These are phyloP conservation scores for Chymomyza caudatula DNA, from an alignment of 2,888 invertebrate genomes.

Conservation along the genomic window DNA sequence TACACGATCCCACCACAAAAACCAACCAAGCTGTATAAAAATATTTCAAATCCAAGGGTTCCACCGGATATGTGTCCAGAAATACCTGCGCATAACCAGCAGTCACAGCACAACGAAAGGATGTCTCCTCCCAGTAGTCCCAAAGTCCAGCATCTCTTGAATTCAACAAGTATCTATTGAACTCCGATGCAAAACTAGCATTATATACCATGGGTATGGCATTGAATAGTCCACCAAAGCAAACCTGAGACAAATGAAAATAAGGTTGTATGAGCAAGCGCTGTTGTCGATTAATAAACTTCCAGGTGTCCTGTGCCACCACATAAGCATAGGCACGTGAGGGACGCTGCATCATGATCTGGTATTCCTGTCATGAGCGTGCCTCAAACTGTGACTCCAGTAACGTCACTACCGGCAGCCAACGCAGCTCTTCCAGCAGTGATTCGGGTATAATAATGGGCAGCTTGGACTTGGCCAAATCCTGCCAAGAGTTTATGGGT, in stretches of 20 bases:
- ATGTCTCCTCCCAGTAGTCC: constrained; percentile 68
- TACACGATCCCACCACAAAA: constrained; percentile 35
- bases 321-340: constrained; percentile 65
- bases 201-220: constrained; percentile 52
- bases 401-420: constrained; percentile 26
- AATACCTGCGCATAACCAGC: constrained; percentile 57
- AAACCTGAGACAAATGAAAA: constrained; percentile 69
- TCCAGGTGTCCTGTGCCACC: constrained; percentile 65
- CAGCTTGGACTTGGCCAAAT: constrained; percentile 54
- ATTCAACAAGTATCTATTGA: constrained; percentile 58
- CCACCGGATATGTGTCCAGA: constrained; percentile 65
- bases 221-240: constrained; percentile 62
- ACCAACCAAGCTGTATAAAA: constrained; percentile 67
- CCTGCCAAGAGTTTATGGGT: constrained; percentile 60
- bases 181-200: constrained; percentile 37
- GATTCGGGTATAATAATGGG: constrained; percentile 65
- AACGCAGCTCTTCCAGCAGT: constrained; percentile 60
- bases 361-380: constrained; percentile 43
- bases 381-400: constrained; percentile 48
- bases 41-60: constrained; percentile 64
- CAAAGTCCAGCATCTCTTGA: constrained; percentile 66
- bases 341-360: constrained; percentile 41
- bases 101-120: constrained; percentile 56
- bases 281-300: constrained; percentile 69
- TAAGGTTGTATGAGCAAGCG: constrained; percentile 58